phyloP scores from a whole-genome alignment of 1,140 invertebrate species.

The Ostrea edulis region DNA sequence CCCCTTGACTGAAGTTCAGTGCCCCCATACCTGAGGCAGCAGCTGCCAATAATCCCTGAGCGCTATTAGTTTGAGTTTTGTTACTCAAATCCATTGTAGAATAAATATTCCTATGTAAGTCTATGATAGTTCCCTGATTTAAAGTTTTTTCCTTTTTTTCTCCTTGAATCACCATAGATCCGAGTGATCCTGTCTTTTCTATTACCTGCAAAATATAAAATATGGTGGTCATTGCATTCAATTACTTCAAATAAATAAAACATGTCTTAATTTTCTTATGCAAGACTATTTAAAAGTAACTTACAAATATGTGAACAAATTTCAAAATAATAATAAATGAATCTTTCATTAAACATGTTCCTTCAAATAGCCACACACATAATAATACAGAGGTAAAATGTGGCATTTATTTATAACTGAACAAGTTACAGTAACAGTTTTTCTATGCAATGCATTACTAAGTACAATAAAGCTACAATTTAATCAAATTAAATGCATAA shows the following conservation, averaged over 20 bases:
- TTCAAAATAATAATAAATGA: background rate
- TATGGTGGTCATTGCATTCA: background rate
- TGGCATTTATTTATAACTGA: background rate
- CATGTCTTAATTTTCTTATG: background rate
- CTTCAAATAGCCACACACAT: background rate
- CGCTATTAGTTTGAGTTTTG: background rate
- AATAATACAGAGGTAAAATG: background rate
- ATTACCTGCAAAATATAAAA: conserved; percentile 24
- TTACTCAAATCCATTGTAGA: conserved; percentile 39
- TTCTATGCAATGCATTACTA: conserved; percentile 2
- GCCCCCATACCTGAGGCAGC: conserved; percentile 2
- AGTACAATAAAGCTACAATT: conserved; percentile 9
- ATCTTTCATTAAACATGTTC: background rate
- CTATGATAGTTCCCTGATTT: conserved; percentile 27
- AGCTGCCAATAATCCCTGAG: conserved; percentile 29
- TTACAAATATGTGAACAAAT: conserved; percentile 17
- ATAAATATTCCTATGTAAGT: conserved; percentile 23
- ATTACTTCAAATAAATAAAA: background rate
- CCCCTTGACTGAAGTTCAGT: conserved; percentile 28
- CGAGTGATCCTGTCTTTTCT: background rate
- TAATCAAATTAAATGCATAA: conserved; percentile 14
- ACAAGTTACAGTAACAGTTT: background rate
- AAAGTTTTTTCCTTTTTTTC: conserved; percentile 17
- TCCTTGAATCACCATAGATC: conserved; percentile 32
- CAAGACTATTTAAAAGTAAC: background rate